Percentiles rank a stretch among this genome's conserved stretches.
These are phyloP conservation scores for Cranoglanis bouderius DNA, from an alignment of 2,113 vertebrate species.

Conservation along the genomic window DNA sequence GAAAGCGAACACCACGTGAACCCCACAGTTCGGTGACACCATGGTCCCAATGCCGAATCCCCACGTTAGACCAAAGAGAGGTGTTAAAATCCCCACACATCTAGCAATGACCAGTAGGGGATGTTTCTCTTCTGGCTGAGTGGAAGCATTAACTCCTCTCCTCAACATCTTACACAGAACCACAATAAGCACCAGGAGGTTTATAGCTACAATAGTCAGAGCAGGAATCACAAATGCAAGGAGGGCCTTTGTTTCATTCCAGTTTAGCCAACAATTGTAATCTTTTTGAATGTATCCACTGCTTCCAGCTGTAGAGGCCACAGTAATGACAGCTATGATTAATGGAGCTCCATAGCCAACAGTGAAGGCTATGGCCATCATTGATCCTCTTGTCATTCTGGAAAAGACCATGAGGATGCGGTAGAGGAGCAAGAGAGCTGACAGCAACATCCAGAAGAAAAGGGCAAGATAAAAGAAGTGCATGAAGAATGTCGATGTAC, in stretches of 20 bases:
- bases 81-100: too few relatives aligned
- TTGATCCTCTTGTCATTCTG: constrained; percentile 72
- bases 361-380: constrained; percentile 74
- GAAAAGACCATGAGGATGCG: constrained; percentile 79
- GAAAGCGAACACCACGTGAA: constrained; percentile 17
- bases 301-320: constrained; percentile 74
- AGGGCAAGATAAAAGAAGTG: constrained; percentile 86
- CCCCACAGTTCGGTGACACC: neutral
- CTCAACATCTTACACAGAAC: constrained; percentile 79
- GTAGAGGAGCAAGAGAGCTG: constrained; percentile 83
- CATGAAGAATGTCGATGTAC: constrained; percentile 81
- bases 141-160: constrained; percentile 63
- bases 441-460: constrained; percentile 82
- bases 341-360: constrained; percentile 84
- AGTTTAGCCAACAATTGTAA: too few relatives aligned
- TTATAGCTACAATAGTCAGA: too few relatives aligned
- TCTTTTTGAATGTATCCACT: constrained; percentile 68
- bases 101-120: constrained; percentile 2
- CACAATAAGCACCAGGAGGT: constrained; percentile 76
- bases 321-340: constrained; percentile 78
- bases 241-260: too few relatives aligned
- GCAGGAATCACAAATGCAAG: too few relatives aligned
- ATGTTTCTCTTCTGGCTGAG: constrained; percentile 56
- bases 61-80: constrained; percentile 34
- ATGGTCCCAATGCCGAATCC: constrained; percentile 31